phyloP scores from a whole-genome alignment of 2,888 invertebrate species.

The Epinotia nisella region DNA sequence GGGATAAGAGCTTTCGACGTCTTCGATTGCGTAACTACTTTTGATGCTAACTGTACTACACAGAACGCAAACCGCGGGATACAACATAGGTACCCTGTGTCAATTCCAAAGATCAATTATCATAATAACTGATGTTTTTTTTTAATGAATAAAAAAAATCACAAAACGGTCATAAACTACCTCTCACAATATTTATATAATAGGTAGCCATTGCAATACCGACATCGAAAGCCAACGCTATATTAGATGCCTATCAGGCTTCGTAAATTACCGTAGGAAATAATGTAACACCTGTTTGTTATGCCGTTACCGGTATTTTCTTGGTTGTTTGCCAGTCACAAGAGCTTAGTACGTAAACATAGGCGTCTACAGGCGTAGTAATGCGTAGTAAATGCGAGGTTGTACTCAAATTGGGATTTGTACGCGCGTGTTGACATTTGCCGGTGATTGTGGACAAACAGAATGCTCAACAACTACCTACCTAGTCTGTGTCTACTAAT shows the following conservation, averaged over 20 bases:
- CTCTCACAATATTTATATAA: not conserved
- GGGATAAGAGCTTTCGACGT: too few relatives aligned
- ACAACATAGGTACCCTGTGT: too few relatives aligned
- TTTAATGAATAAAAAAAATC: too few relatives aligned
- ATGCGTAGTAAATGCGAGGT: not conserved
- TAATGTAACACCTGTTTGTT: slow-evolving; percentile 44
- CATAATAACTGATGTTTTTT: too few relatives aligned
- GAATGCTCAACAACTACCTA: slow-evolving; percentile 15
- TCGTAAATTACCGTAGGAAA: slow-evolving; percentile 39
- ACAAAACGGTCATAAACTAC: not conserved
- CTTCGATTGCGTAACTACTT: too few relatives aligned
- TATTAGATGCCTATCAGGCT: slow-evolving; percentile 37
- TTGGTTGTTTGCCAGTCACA: slow-evolving; percentile 42
- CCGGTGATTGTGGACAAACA: slow-evolving; percentile 39
- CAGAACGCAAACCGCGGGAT: too few relatives aligned
- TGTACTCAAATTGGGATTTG: slow-evolving; percentile 4
- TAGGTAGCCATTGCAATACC: not conserved
- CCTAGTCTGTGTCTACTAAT: slow-evolving; percentile 2
- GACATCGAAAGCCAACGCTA: slow-evolving; percentile 23
- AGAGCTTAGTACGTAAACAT: not conserved
- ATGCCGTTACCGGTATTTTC: slow-evolving; percentile 40
- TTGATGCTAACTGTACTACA: too few relatives aligned
- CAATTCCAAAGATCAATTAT: too few relatives aligned
- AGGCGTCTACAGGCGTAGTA: not conserved
- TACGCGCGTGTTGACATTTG: slow-evolving; percentile 25